Percentiles rank a stretch among this genome's conserved stretches.
phyloP scores from a whole-genome alignment of 2,888 invertebrate genomes.

The Sympetrum striolatum region DNA sequence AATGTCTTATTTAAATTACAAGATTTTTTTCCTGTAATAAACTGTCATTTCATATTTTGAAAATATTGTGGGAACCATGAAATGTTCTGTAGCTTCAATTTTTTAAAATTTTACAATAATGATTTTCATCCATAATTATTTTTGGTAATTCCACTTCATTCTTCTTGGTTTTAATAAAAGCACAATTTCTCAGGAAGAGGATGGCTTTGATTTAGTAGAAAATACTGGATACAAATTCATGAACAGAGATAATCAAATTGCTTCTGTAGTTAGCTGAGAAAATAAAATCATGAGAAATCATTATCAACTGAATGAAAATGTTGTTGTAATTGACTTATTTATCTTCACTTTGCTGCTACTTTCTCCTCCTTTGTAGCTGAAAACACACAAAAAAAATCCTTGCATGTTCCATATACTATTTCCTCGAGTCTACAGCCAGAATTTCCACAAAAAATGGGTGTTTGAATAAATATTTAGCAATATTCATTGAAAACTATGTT shows the following conservation, averaged over 20 bases:
- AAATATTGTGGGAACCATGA: not conserved
- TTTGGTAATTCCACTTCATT: not conserved
- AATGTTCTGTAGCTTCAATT: not conserved
- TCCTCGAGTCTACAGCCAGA: not conserved
- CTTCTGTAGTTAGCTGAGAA: not conserved
- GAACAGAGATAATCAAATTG: not conserved
- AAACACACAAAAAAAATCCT: not conserved
- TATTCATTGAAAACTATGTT: not conserved
- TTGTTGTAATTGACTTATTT: not conserved
- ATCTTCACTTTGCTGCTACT: not conserved
- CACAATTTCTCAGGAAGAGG: not conserved
- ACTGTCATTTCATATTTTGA: not conserved
- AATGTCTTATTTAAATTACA: not conserved
- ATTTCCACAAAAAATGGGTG: not conserved
- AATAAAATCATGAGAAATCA: not conserved
- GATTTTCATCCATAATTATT: not conserved
- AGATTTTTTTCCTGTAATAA: not conserved
- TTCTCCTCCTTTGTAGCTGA: not conserved
- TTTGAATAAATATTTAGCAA: not conserved
- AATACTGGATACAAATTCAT: not conserved
- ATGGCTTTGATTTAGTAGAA: not conserved
- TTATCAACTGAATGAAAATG: not conserved
- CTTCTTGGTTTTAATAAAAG: not conserved
- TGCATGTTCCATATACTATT: not conserved
- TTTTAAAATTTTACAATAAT: not conserved